These are phyloP conservation scores for Papilio glaucus DNA, from an alignment of 1,140 invertebrate genomes.

Conservation along the genomic window DNA sequence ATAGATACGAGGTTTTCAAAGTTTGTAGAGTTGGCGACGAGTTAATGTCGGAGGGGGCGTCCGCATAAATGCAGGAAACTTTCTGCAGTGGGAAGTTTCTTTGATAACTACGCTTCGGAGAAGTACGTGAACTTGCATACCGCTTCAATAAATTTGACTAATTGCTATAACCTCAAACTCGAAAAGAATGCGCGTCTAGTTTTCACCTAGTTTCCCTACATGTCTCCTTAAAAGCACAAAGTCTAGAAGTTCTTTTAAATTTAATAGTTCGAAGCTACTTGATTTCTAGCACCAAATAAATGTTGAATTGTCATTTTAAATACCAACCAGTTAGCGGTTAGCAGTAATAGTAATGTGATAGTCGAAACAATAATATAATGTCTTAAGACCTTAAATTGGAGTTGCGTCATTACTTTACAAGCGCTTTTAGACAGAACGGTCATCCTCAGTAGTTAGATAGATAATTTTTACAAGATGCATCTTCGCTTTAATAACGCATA, in stretches of 20 bases:
- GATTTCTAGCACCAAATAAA: too few relatives aligned
- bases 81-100: constrained; percentile 42
- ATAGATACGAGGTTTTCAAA: constrained; percentile 46
- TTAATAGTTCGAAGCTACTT: not conserved
- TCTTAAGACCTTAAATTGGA: too few relatives aligned
- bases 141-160: constrained; percentile 35
- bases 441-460: too few relatives aligned
- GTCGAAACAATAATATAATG: too few relatives aligned
- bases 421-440: too few relatives aligned
- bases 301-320: too few relatives aligned
- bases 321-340: too few relatives aligned
- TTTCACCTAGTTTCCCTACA: not conserved
- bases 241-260: not conserved
- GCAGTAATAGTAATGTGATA: too few relatives aligned
- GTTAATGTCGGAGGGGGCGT: constrained; percentile 36
- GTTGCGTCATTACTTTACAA: too few relatives aligned
- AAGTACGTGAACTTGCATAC: constrained; percentile 38
- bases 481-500: too few relatives aligned
- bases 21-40: constrained; percentile 39
- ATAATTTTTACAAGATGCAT: too few relatives aligned
- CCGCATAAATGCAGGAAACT: constrained; percentile 48
- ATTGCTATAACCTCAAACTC: constrained; percentile 23
- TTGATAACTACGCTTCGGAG: constrained; percentile 43
- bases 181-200: constrained; percentile 7
- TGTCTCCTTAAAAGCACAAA: not conserved